Percentiles rank a stretch among this genome's conserved stretches.
phyloP scores from a whole-genome alignment of 2,113 vertebrate genomes.

The Sitta europaea region DNA sequence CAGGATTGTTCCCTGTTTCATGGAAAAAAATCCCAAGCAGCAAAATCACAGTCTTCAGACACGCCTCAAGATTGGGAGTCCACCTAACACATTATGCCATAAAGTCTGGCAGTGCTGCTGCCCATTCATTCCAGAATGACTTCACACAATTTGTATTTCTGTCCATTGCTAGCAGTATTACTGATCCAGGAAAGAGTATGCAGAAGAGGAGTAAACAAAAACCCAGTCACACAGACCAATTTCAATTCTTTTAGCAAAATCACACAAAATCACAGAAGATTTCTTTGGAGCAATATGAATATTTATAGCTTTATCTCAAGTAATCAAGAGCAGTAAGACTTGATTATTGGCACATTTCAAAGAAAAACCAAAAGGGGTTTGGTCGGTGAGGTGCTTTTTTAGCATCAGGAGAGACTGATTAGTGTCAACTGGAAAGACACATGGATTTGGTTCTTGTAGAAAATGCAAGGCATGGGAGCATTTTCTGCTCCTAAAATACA shows the following conservation, averaged over 20 bases:
- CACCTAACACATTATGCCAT: neutral
- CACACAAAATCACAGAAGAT: neutral
- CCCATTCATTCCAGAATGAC: neutral
- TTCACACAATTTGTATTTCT: neutral
- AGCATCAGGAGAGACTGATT: neutral
- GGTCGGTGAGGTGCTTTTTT: neutral
- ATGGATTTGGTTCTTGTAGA: neutral
- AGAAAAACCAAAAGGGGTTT: neutral
- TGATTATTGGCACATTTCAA: neutral
- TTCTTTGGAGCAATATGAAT: neutral
- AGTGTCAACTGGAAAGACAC: neutral
- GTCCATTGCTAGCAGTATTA: neutral
- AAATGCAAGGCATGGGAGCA: neutral
- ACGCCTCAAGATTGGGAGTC: neutral
- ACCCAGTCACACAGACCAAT: neutral
- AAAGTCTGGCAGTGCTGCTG: neutral
- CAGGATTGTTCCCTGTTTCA: neutral
- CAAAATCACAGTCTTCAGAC: neutral
- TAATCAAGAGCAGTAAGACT: neutral
- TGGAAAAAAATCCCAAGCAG: neutral
- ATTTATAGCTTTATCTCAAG: neutral
- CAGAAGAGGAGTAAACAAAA: neutral
- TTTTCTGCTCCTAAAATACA: neutral
- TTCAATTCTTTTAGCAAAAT: neutral
- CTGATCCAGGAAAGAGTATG: neutral